Base-by-base conservation (phyloP, 2,797 vertebrate genomes). In the Chrosomus eos region DNA sequence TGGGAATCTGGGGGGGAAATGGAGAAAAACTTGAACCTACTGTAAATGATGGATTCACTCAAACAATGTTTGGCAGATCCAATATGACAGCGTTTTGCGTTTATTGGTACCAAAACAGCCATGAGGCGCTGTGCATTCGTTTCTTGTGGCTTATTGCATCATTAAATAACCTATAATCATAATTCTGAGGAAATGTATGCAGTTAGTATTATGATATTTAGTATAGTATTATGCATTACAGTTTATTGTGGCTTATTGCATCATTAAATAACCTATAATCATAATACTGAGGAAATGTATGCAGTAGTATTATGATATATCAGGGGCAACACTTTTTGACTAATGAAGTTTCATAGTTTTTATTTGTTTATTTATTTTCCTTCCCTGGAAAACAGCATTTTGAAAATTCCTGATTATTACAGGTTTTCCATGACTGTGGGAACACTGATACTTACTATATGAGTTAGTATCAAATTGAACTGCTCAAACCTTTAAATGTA, bases 1-100 rank as follows among this genome's bases (percentile, higher is more conserved):
- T 76, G 48, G 86, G 18, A 85, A 85, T 31, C 76, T 85, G 74
- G 55, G 45, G 38, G 62, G 9, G 9, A 0, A 16, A 3, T 19
- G n/a, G 31, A 67, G 70, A 77, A 51, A 51, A 23, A 0, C 3
- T n/a, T 64, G 18, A 66, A 28, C 28, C 4, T 3, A 51, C 8
- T 33, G 45, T 18, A 77, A 60, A 36, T 31, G 1, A 64, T 1
- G 3, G 6, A 36, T 38, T 75, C 2, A 16, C 21, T 10, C 31
- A 23, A 74, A 66, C 10, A 79, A 21, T 31, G 16, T 13, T 28
- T 62, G 75, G 5, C 55, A 40, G n/a, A n/a, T 40, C 36, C 14
- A 16, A 62, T 62, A 43, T 28, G 3, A 79, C 76, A 78, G 36
- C 1, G 1, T 78, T 79, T 31, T 28, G 3, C 6, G 11, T 67